A percentile compares a stretch with the other conserved stretches of the same genome.
These are phyloP conservation scores for Nasua narica DNA, from an alignment of 2,797 vertebrate species.

Conservation along the genomic window DNA sequence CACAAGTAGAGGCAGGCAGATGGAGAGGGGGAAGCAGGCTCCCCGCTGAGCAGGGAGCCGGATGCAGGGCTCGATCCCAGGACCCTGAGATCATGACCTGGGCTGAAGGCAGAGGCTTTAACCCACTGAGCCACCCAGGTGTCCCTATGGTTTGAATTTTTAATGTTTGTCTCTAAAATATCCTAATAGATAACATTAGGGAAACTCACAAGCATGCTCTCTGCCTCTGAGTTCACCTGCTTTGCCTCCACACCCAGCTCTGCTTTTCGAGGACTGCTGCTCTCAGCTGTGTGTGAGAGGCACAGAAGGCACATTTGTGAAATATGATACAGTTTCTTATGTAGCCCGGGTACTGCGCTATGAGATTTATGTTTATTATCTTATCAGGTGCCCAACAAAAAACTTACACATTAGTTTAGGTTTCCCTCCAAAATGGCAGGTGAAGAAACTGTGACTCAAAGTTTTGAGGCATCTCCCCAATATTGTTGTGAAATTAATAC, in stretches of 20 bases:
- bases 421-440: background rate
- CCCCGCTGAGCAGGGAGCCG: too few relatives aligned
- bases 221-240: background rate
- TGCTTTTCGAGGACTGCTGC: background rate
- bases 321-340: background rate
- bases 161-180: background rate
- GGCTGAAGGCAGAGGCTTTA: too few relatives aligned
- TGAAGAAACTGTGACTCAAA: background rate
- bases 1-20: too few relatives aligned
- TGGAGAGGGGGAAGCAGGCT: too few relatives aligned
- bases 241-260: background rate
- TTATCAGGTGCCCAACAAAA: background rate
- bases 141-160: background rate
- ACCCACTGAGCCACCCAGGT: too few relatives aligned
- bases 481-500: background rate
- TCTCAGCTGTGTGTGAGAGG: background rate
- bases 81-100: too few relatives aligned
- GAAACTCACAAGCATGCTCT: background rate
- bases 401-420: background rate
- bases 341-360: background rate
- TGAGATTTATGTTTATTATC: background rate
- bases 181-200: background rate
- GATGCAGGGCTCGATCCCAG: too few relatives aligned
- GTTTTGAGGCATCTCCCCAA: background rate
- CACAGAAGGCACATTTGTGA: background rate